phyloP scores from a whole-genome alignment of 2,888 invertebrate genomes.

The Cataglyphis livida region DNA sequence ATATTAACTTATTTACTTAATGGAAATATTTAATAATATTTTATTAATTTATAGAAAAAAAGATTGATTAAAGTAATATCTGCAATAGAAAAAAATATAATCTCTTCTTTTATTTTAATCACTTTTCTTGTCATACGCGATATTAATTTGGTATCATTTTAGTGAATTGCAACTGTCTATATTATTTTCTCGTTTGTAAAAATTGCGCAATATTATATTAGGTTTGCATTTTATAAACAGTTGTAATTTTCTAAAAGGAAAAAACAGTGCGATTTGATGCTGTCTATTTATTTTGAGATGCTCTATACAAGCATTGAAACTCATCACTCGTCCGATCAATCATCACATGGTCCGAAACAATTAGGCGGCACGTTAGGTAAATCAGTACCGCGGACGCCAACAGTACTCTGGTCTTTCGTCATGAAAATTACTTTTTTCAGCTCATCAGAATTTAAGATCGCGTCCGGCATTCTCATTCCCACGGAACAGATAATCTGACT shows the following conservation, averaged over 20 bases:
- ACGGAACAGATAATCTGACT: background rate
- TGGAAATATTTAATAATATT: background rate
- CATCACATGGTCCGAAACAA: constrained; percentile 70
- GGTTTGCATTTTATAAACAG: background rate
- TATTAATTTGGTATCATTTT: background rate
- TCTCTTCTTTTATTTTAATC: background rate
- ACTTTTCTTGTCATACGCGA: background rate
- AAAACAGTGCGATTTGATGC: background rate
- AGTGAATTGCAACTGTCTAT: background rate
- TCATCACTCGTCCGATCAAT: constrained; percentile 69
- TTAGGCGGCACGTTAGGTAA: constrained; percentile 73
- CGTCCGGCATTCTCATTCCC: constrained; percentile 14
- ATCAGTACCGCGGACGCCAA: constrained; percentile 52
- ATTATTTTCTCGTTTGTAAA: background rate
- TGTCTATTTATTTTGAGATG: background rate
- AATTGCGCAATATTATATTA: background rate
- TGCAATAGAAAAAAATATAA: background rate
- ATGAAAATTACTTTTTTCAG: constrained; percentile 60
- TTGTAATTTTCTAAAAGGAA: background rate
- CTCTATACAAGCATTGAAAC: background rate
- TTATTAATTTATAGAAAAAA: background rate
- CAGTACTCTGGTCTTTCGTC: constrained; percentile 57
- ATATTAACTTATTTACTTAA: no score
- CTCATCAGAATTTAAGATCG: background rate
- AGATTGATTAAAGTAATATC: background rate